phyloP scores from a whole-genome alignment of 2,113 vertebrate genomes.

The Amazona guildingii region DNA sequence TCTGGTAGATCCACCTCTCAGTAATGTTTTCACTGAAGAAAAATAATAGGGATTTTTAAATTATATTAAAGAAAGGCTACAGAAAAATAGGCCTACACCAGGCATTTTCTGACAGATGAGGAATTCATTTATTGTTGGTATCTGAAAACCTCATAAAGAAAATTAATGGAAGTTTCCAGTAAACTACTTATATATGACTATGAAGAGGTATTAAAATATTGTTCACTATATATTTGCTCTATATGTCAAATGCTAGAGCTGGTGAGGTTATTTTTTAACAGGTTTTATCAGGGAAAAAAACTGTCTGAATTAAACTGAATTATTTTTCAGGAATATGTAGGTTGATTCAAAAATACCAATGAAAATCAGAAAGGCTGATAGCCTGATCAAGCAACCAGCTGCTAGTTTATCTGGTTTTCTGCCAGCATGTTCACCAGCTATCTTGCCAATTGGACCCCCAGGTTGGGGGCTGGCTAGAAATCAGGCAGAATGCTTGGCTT shows the following conservation, averaged over 20 bases:
- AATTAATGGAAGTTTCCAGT: not conserved
- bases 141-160: not conserved
- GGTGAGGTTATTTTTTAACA: not conserved
- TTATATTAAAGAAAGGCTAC: not conserved
- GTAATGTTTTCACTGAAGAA: not conserved
- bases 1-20: not conserved
- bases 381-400: not conserved
- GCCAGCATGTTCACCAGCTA: not conserved
- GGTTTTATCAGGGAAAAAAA: not conserved
- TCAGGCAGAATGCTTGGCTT: not conserved
- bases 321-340: not conserved
- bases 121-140: not conserved
- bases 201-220: not conserved
- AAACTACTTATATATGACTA: not conserved
- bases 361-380: not conserved
- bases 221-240: not conserved
- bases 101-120: not conserved
- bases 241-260: not conserved
- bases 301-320: not conserved
- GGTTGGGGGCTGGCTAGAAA: not conserved
- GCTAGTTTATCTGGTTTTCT: slow-evolving; percentile 24
- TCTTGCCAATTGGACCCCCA: not conserved
- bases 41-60: not conserved
- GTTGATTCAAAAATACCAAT: not conserved
- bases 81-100: not conserved